These are phyloP conservation scores for Galaxias olidus DNA, from an alignment of 2,797 vertebrate species.

Conservation along the genomic window DNA sequence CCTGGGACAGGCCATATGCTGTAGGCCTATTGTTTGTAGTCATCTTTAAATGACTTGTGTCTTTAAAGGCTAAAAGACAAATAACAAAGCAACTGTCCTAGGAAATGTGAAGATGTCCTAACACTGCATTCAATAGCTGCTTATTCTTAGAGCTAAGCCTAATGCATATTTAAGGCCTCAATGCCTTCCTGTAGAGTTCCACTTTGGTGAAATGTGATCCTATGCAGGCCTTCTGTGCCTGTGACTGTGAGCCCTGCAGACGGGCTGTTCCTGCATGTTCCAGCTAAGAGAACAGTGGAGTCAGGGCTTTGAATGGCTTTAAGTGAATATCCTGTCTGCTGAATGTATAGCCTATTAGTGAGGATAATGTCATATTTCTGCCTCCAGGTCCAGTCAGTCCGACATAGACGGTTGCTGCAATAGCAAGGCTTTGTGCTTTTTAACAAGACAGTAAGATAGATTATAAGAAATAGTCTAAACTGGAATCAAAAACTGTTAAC, in stretches of 20 bases:
- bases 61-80: too few species aligned
- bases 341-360: conserved; percentile 52
- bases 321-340: conserved; percentile 66
- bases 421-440: conserved; percentile 13
- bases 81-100: too few species aligned
- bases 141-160: too few species aligned
- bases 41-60: too few species aligned
- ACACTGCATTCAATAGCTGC: too few species aligned
- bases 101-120: too few species aligned
- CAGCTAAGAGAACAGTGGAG: conserved; percentile 21
- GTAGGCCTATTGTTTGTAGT: too few species aligned
- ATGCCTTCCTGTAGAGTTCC: conserved; percentile 37
- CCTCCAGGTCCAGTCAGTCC: conserved; percentile 52
- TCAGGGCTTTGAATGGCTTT: conserved; percentile 43
- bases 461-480: conserved; percentile 8
- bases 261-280: background rate
- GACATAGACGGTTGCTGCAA: conserved; percentile 22
- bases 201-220: conserved; percentile 38
- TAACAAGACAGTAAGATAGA: conserved; percentile 4
- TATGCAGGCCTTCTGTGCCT: conserved; percentile 18
- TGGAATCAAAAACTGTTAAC: conserved; percentile 26
- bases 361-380: conserved; percentile 55
- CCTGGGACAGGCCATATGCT: too few species aligned
- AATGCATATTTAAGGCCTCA: conserved; percentile 22
- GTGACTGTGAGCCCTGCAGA: background rate